Percentiles rank a stretch among this genome's conserved stretches.
These are phyloP conservation scores for Idaea aversata DNA, from an alignment of 2,888 invertebrate genomes.

Conservation along the genomic window DNA sequence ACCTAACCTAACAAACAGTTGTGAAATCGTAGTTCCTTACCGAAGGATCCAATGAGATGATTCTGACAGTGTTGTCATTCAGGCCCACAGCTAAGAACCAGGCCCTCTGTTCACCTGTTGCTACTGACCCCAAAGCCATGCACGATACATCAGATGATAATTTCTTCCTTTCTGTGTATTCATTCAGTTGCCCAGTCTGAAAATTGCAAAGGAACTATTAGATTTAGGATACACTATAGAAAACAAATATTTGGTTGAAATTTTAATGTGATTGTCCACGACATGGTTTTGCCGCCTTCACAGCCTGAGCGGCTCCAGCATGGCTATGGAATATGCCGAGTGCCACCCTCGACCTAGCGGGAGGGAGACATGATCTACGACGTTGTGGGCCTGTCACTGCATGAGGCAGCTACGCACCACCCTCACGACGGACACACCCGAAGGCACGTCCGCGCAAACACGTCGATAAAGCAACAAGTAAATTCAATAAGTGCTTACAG, in stretches of 20 bases:
- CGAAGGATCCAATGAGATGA: slow-evolving; percentile 97
- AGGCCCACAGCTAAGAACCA: slow-evolving; percentile 98
- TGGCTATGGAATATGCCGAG: slow-evolving; percentile 88
- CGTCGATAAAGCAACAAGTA: slow-evolving; percentile 47
- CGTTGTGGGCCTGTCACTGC: slow-evolving; percentile 80
- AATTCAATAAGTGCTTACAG: slow-evolving; percentile 82
- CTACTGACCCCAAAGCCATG: slow-evolving; percentile 98
- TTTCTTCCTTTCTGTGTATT: slow-evolving; percentile 98
- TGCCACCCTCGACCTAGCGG: slow-evolving; percentile 75
- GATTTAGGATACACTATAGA: slow-evolving; percentile 8
- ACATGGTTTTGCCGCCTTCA: slow-evolving; percentile 87
- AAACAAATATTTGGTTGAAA: slow-evolving; percentile 2
- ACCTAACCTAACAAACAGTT: background rate
- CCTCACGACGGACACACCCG: slow-evolving; percentile 48
- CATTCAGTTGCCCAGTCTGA: slow-evolving; percentile 98
- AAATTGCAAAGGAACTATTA: slow-evolving; percentile 50
- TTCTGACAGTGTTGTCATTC: slow-evolving; percentile 97
- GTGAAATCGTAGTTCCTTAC: slow-evolving; percentile 62
- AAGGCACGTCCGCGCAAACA: slow-evolving; percentile 53
- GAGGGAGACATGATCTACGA: slow-evolving; percentile 82
- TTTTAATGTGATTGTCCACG: slow-evolving; percentile 71
- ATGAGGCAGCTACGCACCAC: slow-evolving; percentile 78
- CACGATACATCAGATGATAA: slow-evolving; percentile 98
- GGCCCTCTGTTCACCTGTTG: slow-evolving; percentile 95
- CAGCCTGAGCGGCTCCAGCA: slow-evolving; percentile 84